Evolutionary conservation across 2,113 vertebrate species (phyloP), one percentile per base, ranked within the genome.

Genomic region (Xenopus borealis): DNA sequence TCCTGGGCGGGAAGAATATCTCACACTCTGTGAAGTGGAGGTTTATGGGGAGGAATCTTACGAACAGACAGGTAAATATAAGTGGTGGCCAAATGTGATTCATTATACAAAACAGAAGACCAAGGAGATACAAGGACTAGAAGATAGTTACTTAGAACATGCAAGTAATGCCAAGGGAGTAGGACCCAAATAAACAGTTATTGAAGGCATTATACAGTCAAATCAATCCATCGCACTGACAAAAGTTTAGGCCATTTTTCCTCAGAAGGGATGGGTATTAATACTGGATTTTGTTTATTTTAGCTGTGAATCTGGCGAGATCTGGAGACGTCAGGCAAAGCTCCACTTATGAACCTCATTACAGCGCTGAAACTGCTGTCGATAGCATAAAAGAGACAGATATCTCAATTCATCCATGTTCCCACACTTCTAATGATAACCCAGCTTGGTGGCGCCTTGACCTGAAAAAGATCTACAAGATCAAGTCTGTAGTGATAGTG

Each of bases 11-110:
- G 18, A 46, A 20, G 68, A 59, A 4, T 9, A 44, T 9, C 53
- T 70, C 0, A 45, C n/a, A 4, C n/a, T 70, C n/a, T 70, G 68
- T 23, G 68, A 70, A 19, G 68, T 70, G n/a, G 68, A 70, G 55
- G 33, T 70, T 33, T 70, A 70, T 55, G 62, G 62, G 33, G 33
- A 40, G 33, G 33, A 40, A 40, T 40, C 33, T 1, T 40, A 40
- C 8, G 5, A 40, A 40, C 6, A 7, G 8, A 40, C 6, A 40
- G 33, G 33, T 40, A 40, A 40, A 40, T 40, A 40, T 7, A 3
- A 40, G 33, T 40, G 33, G 33, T 40, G 33, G 2, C 23, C 23
- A 40, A 40, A 40, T 40, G 33, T 6, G 33, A 4, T 40, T 40
- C 33, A 40, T 6, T 40, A 6, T 40, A 40, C 33, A 7, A 40